Evolutionary conservation across 2,113 vertebrate species (phyloP).

Genomic region (Cathartes aura): DNA sequence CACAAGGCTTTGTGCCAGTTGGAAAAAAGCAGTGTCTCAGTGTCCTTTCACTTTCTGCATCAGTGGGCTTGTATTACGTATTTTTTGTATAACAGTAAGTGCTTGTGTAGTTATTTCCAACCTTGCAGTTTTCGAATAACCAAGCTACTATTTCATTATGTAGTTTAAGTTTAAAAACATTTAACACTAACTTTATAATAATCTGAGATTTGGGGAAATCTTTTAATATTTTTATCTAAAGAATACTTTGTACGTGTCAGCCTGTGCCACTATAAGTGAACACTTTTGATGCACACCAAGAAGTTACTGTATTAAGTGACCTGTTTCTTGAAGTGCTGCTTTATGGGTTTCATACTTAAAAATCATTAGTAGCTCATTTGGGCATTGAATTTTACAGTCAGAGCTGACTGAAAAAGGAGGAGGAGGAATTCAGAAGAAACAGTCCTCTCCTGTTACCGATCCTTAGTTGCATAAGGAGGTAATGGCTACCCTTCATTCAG

Average conservation of each 20-base stretch:
- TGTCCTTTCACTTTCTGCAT: conserved; percentile 2
- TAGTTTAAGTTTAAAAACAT: background rate
- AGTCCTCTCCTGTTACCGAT: conserved; percentile 50
- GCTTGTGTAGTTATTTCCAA: background rate
- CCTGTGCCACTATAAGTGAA: background rate
- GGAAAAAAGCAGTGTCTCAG: background rate
- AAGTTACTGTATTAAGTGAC: background rate
- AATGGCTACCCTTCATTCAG: conserved; percentile 69
- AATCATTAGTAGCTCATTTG: background rate
- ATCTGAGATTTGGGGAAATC: background rate
- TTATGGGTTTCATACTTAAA: background rate
- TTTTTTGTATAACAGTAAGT: background rate
- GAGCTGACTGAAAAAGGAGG: background rate
- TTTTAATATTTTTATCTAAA: background rate
- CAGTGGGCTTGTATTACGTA: background rate
- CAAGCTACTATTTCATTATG: background rate
- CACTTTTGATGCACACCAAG: background rate
- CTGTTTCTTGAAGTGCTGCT: background rate
- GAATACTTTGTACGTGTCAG: background rate
- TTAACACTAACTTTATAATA: background rate
- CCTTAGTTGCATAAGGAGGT: conserved; percentile 60
- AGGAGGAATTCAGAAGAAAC: background rate
- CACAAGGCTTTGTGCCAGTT: background rate
- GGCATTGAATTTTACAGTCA: background rate
- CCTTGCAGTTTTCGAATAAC: background rate